Base-by-base conservation (phyloP, 2,888 invertebrate species). In the Volucella zonaria region DNA sequence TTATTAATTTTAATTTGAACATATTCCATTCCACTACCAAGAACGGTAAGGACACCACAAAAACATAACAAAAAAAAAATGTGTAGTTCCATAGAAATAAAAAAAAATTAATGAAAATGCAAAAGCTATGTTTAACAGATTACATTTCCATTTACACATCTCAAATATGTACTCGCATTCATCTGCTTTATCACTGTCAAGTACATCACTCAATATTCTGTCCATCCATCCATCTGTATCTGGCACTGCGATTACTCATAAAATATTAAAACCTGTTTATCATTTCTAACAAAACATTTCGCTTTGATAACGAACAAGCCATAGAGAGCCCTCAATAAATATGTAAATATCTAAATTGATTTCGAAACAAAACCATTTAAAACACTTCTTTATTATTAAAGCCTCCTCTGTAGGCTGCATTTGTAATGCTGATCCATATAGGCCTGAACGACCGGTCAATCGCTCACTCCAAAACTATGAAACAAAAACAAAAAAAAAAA, bases 341-440 rank as follows among this genome's bases (percentile, higher is more conserved):
- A 85, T 81, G 73, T 85, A 80, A 85, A 85, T 73, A 68, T 67
- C 64, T 68, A 85, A 83, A 81, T 85, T 80, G 68, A 70, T 80
- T 80, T 85, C 40, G 73, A 73, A 68, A 85, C 73, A 73, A 80
- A 80, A 71, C 71, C 80, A 80, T 68, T 76, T 73, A 76, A 85
- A 85, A 80, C 62, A 77, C 67, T 80, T 56, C 42, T 85, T 62
- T 81, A 85, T 85, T 85, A 80, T 85, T 80, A 76, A 85, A 18
- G 66, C 42, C 58, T 12, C 51, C 14, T 10, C 15, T 11, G 12
- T 43, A 23, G 12, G 11, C 14, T 42, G 8, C 6, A 11, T 31
- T 14, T 47, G 52, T 43, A 43, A 14, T 49, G 23, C 38, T 14
- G 18, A n/a, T 12, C n/a, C 14, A 52, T 47, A n/a, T 51, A 52